phyloP scores from a whole-genome alignment of 2,888 invertebrate genomes.

The Idaea dimidiata region DNA sequence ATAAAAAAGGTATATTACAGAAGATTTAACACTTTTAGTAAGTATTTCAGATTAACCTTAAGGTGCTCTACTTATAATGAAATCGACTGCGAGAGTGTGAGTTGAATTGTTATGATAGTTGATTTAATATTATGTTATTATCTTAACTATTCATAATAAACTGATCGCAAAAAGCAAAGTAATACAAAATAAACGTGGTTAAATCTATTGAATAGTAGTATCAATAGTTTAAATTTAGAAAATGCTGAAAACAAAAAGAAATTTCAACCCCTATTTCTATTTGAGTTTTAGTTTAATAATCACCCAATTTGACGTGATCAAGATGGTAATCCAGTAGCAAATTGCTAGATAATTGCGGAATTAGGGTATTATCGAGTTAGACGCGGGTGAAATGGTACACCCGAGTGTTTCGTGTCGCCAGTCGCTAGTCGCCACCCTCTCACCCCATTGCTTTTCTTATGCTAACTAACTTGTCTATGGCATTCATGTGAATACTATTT shows the following conservation, averaged over 20 bases:
- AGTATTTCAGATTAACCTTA: too few relatives aligned
- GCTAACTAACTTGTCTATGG: conserved; percentile 61
- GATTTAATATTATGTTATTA: background rate
- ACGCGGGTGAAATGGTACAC: conserved; percentile 71
- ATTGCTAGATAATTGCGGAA: conserved; percentile 73
- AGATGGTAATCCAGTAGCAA: conserved; percentile 50
- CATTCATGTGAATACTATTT: conserved; percentile 34
- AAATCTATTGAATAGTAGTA: too few relatives aligned
- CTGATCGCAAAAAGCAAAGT: too few relatives aligned
- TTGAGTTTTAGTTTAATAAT: background rate
- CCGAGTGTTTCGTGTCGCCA: conserved; percentile 32
- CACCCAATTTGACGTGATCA: background rate
- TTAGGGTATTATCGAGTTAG: conserved; percentile 76
- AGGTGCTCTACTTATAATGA: too few relatives aligned
- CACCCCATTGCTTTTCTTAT: conserved; percentile 51
- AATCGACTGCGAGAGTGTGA: too few relatives aligned
- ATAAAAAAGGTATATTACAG: too few relatives aligned
- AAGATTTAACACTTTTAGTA: too few relatives aligned
- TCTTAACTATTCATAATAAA: too few relatives aligned
- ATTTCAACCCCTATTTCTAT: background rate
- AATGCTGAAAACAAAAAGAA: background rate
- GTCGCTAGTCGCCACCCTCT: conserved; percentile 23
- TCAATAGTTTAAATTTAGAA: too few relatives aligned
- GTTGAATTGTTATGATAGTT: background rate
- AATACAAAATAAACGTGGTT: too few relatives aligned